Conservation (phyloP, 35 echinoderm and acorn worm genomes). For the Apostichopus parvimensis region DNA sequence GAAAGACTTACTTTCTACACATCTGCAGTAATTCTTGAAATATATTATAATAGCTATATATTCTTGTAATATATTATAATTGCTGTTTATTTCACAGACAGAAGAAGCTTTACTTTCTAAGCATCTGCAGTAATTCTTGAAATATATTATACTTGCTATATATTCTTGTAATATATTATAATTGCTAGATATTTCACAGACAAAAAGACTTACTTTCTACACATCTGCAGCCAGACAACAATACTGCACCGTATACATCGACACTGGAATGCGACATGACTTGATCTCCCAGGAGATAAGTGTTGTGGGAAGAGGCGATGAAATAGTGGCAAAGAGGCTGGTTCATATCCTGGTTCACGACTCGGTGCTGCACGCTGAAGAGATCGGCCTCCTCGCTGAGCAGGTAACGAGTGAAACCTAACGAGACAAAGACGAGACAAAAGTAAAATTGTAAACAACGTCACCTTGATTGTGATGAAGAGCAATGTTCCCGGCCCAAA, state of each 20-base stretch:
- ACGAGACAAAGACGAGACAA: background rate
- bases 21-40: background rate
- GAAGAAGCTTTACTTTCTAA: too few species aligned
- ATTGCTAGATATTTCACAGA: too few species aligned
- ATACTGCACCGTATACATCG: conserved; percentile 89
- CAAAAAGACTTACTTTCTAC: conserved; percentile 80
- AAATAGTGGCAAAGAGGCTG: conserved; percentile 88
- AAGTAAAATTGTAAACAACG: too few species aligned
- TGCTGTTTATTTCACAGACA: too few species aligned
- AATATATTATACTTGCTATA: too few species aligned
- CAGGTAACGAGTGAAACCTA: conserved; percentile 88
- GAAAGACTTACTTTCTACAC: background rate
- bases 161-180: too few species aligned
- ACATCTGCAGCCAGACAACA: conserved; percentile 92
- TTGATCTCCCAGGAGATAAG: conserved; percentile 94
- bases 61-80: too few species aligned
- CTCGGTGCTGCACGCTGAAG: conserved; percentile 69
- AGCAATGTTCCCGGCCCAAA: too few species aligned
- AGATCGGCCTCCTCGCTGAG: conserved; percentile 87
- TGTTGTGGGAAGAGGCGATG: conserved; percentile 98
- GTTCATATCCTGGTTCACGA: conserved; percentile 97
- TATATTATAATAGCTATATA: too few species aligned
- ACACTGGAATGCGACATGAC: conserved; percentile 99
- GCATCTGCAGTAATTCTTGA: too few species aligned
- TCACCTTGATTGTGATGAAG: too few species aligned